Percentiles rank a stretch among this genome's conserved stretches.
Conservation (phyloP, 2,113 vertebrate genomes). For the Coptodon bakossiorum region DNA sequence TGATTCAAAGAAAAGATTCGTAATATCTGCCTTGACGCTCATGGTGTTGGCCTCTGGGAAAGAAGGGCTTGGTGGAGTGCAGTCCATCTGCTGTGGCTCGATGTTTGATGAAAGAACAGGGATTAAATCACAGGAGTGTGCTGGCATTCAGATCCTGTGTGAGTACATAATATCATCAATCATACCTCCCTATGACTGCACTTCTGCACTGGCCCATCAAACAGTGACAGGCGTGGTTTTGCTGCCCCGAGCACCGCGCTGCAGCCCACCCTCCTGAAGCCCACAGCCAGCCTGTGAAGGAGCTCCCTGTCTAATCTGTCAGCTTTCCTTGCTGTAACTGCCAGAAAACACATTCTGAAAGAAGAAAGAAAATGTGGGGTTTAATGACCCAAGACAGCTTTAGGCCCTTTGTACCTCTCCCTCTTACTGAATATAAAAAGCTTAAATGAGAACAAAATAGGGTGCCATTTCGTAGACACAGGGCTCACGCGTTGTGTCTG, state of each 20-base stretch:
- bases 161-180: constrained; percentile 71
- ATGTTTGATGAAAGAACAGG: constrained; percentile 56
- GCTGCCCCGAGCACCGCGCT: constrained; percentile 45
- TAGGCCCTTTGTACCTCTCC: constrained; percentile 48
- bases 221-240: constrained; percentile 56
- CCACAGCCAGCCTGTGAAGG: constrained; percentile 45
- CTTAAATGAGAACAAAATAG: constrained; percentile 61
- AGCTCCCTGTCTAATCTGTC: constrained; percentile 64
- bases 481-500: constrained; percentile 6
- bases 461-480: constrained; percentile 39
- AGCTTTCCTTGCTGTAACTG: constrained; percentile 47
- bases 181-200: constrained; percentile 50
- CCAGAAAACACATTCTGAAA: constrained; percentile 59
- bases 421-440: constrained; percentile 59
- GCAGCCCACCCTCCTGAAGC: constrained; percentile 54
- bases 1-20: constrained; percentile 6
- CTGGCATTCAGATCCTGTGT: constrained; percentile 55
- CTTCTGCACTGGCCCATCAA: constrained; percentile 59
- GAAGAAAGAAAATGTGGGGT: constrained; percentile 56
- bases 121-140: constrained; percentile 61
- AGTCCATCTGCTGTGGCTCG: constrained; percentile 36
- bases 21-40: constrained; percentile 4
- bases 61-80: not conserved
- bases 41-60: not conserved
- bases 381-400: constrained; percentile 67